These are phyloP conservation scores for Alcis repandata DNA, from an alignment of 2,888 invertebrate species.

Conservation along the genomic window DNA sequence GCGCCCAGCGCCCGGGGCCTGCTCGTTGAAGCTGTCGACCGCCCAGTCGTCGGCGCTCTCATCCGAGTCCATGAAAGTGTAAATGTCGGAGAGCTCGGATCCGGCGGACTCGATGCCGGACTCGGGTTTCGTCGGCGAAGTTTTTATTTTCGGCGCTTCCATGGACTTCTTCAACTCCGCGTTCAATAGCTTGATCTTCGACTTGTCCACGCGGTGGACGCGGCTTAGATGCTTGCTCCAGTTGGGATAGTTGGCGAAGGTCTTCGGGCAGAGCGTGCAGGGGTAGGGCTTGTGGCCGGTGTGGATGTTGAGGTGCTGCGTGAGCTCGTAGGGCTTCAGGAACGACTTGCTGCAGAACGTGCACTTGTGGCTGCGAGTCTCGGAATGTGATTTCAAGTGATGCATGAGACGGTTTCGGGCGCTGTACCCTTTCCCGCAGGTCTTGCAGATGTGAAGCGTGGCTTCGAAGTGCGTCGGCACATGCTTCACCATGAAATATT, in stretches of 20 bases:
- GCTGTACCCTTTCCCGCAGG: conserved; percentile 50
- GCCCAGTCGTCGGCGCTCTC: conserved; percentile 21
- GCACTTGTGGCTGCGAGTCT: conserved; percentile 81
- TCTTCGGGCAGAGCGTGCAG: conserved; percentile 84
- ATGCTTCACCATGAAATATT: conserved; percentile 69
- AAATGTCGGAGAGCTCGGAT: conserved; percentile 52
- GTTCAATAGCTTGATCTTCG: conserved; percentile 25
- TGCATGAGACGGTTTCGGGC: conserved; percentile 18
- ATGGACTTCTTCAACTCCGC: not conserved
- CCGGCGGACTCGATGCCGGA: conserved; percentile 52
- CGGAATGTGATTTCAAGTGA: conserved; percentile 71
- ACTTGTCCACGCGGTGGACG: conserved; percentile 65
- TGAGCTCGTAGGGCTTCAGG: conserved; percentile 57
- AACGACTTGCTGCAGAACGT: conserved; percentile 83
- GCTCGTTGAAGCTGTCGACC: not conserved
- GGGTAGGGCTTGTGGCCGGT: conserved; percentile 84
- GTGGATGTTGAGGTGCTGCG: conserved; percentile 87
- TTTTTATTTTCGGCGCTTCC: not conserved
- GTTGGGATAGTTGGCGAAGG: conserved; percentile 86
- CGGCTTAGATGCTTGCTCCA: conserved; percentile 84
- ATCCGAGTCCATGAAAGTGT: conserved; percentile 32
- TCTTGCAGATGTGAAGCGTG: conserved; percentile 83
- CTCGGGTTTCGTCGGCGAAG: conserved; percentile 25
- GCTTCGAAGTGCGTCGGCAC: conserved; percentile 70
- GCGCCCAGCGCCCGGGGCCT: not conserved